A percentile compares a stretch with the other conserved stretches of the same genome.
phyloP scores from a whole-genome alignment of 2,888 invertebrate species.

The Boloria selene region DNA sequence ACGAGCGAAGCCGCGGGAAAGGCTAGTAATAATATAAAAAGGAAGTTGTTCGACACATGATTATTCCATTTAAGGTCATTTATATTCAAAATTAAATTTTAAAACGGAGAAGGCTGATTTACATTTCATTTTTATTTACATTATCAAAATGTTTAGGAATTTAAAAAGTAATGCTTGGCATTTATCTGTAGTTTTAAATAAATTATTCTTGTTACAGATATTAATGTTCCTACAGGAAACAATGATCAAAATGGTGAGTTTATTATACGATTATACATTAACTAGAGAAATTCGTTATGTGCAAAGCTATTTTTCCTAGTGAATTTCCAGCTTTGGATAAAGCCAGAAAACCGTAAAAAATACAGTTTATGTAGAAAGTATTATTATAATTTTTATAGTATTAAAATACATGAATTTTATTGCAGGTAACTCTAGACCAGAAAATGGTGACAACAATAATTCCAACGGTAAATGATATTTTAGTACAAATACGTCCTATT shows the following conservation, averaged over 20 bases:
- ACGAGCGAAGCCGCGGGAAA: no score
- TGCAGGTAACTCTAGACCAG: neutral
- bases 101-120: neutral
- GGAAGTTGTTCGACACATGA: no score
- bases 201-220: constrained; percentile 5
- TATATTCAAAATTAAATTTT: no score
- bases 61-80: neutral
- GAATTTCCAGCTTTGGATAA: no score
- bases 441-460: neutral
- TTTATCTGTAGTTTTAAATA: no score
- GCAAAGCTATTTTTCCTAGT: no score
- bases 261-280: neutral
- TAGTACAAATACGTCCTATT: no score
- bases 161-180: no score
- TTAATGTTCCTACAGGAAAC: neutral
- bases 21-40: no score
- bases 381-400: neutral
- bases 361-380: neutral
- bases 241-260: neutral
- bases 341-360: no score
- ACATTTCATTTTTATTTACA: neutral
- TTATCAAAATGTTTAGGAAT: no score
- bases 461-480: neutral
- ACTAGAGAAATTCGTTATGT: no score
- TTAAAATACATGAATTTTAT: neutral